These are phyloP conservation scores for Psylliodes chrysocephalus DNA, from an alignment of 2,888 invertebrate species.

Conservation along the genomic window DNA sequence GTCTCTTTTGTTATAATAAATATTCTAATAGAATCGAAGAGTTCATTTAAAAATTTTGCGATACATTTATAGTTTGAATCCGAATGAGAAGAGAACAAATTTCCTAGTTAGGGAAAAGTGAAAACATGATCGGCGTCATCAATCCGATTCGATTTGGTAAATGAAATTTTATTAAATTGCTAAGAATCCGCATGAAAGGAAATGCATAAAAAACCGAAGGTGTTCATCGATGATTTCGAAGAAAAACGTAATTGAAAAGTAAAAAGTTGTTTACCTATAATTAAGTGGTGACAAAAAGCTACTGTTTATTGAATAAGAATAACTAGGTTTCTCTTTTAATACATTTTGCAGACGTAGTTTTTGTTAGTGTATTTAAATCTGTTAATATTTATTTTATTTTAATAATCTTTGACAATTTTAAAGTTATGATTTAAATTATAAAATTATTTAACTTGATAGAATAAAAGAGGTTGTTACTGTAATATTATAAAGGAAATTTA, in stretches of 20 bases:
- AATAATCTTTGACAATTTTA: too few species aligned
- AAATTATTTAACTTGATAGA: too few species aligned
- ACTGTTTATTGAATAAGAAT: conserved; percentile 2
- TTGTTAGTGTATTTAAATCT: too few species aligned
- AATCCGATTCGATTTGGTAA: conserved; percentile 20
- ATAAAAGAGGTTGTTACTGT: too few species aligned
- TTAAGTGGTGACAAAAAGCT: conserved; percentile 13
- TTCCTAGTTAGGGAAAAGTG: conserved; percentile 17
- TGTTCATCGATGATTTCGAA: conserved; percentile 18
- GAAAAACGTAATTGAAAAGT: conserved; percentile 27
- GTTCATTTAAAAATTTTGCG: not conserved
- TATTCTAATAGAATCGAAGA: not conserved
- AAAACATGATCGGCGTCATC: conserved; percentile 1
- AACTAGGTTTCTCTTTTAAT: conserved; percentile 19
- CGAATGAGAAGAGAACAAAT: not conserved
- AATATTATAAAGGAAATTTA: too few species aligned
- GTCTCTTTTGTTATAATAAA: too few species aligned
- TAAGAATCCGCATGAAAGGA: conserved; percentile 20
- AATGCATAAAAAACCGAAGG: conserved; percentile 26
- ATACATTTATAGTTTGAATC: not conserved
- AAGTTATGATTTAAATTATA: too few species aligned
- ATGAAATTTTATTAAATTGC: conserved; percentile 8
- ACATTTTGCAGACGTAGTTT: too few species aligned
- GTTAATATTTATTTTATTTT: too few species aligned
- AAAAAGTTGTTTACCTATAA: conserved; percentile 21